Evolutionary conservation across 1,140 invertebrate genomes (phyloP), one percentile per base, ranked within the genome.

Genomic region (Procambarus clarkii): DNA sequence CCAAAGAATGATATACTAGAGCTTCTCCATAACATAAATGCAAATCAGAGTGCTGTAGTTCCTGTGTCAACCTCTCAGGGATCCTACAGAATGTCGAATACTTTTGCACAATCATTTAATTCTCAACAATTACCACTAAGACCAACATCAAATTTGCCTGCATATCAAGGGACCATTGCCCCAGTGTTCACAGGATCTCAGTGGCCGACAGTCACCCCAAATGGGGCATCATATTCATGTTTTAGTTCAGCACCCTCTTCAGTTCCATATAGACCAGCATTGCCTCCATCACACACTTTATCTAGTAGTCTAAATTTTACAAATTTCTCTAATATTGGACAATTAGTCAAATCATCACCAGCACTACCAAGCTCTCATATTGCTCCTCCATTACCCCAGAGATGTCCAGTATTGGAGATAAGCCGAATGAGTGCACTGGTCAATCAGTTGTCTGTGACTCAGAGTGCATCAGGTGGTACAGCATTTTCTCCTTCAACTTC

Each of bases 1-100:
- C 91, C 91, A 78, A 93, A 93, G 71, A 92, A 91, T 88, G 91
- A 92, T 44, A 86, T 93, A 15, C 77, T 91, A 46, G 88, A 91
- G 46, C 79, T 91, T 48, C 77, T 93, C 64, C 91, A 93, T n/a
- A 92, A 45, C 46, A 76, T 93, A 24, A 91, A 92, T 88, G 83
- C 86, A 48, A 86, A 78, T 44, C 86, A 92, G 54, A 92, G 85
- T 84, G 60, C 88, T 77, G 48, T 92, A 46, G 89, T 91, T 85
- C 85, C 92, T 85, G 86, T 90, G 69, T 82, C 84, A 84, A 80
- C 74, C 44, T 88, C 69, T 80, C 83, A 88, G 81, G 86, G 86
- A 74, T 78, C 69, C 8, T 85, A 77, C 48, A 50, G 58, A 81
- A 85, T 83, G 64, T 79, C 85, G 60, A 87, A 60, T 46, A 90